phyloP scores from a whole-genome alignment of 2,113 vertebrate species.

The Micronycteris hirsuta region DNA sequence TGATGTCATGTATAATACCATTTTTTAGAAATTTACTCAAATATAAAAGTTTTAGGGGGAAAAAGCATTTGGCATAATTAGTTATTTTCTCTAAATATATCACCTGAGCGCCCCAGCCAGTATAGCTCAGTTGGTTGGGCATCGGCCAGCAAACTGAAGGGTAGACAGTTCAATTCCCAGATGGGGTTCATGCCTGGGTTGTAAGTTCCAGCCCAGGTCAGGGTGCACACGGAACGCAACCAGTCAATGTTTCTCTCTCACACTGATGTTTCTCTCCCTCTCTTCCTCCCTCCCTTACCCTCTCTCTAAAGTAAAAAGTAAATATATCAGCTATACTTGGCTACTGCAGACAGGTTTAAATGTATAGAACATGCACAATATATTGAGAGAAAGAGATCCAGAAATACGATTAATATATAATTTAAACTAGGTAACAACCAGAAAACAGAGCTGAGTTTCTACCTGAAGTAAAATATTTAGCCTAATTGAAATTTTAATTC shows the following conservation, averaged over 20 bases:
- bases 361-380: neutral
- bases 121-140: no score
- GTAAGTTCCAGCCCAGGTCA: no score
- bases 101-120: neutral
- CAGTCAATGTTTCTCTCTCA: no score
- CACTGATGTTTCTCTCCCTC: no score
- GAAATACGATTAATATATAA: neutral
- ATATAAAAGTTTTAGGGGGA: neutral
- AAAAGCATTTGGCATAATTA: neutral
- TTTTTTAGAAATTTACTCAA: neutral
- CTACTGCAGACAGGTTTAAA: neutral
- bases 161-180: no score
- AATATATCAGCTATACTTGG: neutral
- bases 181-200: no score
- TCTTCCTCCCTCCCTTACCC: no score
- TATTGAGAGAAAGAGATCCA: neutral
- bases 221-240: no score
- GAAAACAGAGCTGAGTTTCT: neutral
- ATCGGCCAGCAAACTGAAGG: no score
- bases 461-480: conserved; percentile 39
- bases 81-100: neutral
- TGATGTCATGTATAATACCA: neutral
- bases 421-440: neutral
- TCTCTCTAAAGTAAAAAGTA: no score
- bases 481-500: conserved; percentile 6